A percentile compares a stretch with the other conserved stretches of the same genome.
Evolutionary conservation across 2,113 vertebrate species (phyloP).

Genomic region (Sialia sialis): DNA sequence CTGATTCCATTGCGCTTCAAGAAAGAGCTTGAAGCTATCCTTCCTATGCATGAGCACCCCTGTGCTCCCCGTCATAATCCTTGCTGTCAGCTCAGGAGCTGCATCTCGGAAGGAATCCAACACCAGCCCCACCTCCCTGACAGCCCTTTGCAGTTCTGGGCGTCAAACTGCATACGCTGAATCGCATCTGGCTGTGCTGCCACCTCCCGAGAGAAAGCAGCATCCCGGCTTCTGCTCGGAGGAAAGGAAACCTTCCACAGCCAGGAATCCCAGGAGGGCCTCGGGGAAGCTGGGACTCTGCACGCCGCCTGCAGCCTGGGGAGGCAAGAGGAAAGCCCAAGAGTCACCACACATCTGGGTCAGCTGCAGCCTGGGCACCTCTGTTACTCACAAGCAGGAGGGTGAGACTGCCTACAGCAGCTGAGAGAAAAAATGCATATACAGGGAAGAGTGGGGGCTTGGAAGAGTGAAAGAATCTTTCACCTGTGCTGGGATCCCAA

Average conservation of each 20-base stretch:
- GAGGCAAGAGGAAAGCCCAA: neutral
- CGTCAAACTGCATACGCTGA: neutral
- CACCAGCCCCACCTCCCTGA: neutral
- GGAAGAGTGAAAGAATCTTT: neutral
- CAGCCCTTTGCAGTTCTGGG: neutral
- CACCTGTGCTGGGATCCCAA: neutral
- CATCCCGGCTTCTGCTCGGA: neutral
- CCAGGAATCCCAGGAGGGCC: neutral
- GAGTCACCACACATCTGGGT: neutral
- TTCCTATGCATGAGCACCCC: neutral
- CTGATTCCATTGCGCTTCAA: neutral
- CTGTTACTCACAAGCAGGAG: neutral
- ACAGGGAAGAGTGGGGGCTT: neutral
- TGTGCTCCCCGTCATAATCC: neutral
- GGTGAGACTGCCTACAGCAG: neutral
- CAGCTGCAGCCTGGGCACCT: neutral
- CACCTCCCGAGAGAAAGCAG: slow-evolving; percentile 1
- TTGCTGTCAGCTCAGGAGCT: neutral
- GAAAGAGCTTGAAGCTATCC: neutral
- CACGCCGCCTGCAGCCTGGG: neutral
- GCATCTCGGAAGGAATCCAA: neutral
- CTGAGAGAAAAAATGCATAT: neutral
- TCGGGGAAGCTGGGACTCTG: neutral
- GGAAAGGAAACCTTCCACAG: neutral
- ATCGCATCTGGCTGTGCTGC: slow-evolving; percentile 20